These are phyloP conservation scores for Meandrusa payeni DNA, from an alignment of 2,888 invertebrate species.

Conservation along the genomic window DNA sequence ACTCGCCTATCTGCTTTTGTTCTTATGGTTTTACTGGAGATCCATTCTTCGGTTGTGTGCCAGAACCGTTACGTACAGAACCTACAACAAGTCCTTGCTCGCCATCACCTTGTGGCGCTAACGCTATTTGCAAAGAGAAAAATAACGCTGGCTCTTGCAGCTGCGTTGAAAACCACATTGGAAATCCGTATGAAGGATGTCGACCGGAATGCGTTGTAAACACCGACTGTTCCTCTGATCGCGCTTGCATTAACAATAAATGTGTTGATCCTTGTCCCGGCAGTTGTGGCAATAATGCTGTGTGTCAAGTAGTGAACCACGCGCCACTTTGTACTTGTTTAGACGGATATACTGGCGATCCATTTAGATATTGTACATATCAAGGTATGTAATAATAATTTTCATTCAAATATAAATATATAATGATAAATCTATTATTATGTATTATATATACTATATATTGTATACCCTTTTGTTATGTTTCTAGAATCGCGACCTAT, in stretches of 20 bases:
- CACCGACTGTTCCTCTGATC: conserved; percentile 86
- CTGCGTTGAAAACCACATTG: conserved; percentile 86
- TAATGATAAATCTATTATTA: neutral
- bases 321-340: conserved; percentile 85
- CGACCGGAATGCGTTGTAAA: conserved; percentile 87
- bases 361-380: conserved; percentile 83
- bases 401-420: conserved; percentile 10
- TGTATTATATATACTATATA: no score
- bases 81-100: conserved; percentile 77
- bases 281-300: conserved; percentile 87
- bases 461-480: no score
- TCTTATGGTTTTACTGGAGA: conserved; percentile 85
- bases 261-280: conserved; percentile 90
- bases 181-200: conserved; percentile 90
- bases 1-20: conserved; percentile 88
- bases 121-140: conserved; percentile 83
- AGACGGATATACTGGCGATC: conserved; percentile 87
- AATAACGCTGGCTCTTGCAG: conserved; percentile 84
- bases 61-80: conserved; percentile 53
- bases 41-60: conserved; percentile 85
- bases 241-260: conserved; percentile 85
- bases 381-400: conserved; percentile 50
- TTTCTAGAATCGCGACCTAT: conserved; percentile 76
- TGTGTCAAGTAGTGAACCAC: conserved; percentile 87
- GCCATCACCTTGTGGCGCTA: conserved; percentile 83